Base-by-base conservation (phyloP, 2,888 invertebrate genomes). In the Meteorus colon region DNA sequence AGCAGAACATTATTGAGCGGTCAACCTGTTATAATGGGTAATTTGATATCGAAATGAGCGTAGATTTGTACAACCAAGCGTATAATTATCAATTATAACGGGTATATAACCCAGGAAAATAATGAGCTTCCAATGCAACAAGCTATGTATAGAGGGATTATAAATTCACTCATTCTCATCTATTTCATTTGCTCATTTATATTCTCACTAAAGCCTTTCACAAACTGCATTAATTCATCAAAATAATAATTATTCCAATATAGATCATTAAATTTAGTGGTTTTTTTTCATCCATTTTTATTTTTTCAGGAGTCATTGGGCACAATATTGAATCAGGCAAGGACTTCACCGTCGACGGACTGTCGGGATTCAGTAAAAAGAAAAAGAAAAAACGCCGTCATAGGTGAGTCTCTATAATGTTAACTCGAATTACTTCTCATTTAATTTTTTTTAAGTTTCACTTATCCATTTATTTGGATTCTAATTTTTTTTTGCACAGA, bases 381-480 rank as follows among this genome's bases (percentile, higher is more conserved):
- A 97, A 97, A 91, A 97, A 97, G 93, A 97, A 97, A 93, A 97
- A 97, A 91, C 94, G 97, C 87, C 94, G 97, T 88, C 97, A 97
- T 92, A 95, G 96, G 96, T 96, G 92, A 92, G 91, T 91, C 89
- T 89, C 86, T 86, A 55, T 55, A 81, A 80, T 67, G 80, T 81
- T 81, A 83, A 84, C 73, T 79, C 16, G 14, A n/a, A 45, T 41
- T 41, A 41, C 4, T 66, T 41, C 19, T 29, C 4, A 31, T 69
- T 24, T 31, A 60, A 45, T 75, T 6, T 63, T 51, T 19, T 19
- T 19, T 10, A 12, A 41, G 2, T 10, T 5, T 19, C 16, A 48
- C 4, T 19, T 24, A 55, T 55, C 6, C 10, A 55, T 19, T 8
- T 19, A 55, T 19, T 19, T 12, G 0, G 41, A 19, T 65, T 6